phyloP scores from a whole-genome alignment of 2,888 invertebrate genomes.

The Nemurella pictetii region DNA sequence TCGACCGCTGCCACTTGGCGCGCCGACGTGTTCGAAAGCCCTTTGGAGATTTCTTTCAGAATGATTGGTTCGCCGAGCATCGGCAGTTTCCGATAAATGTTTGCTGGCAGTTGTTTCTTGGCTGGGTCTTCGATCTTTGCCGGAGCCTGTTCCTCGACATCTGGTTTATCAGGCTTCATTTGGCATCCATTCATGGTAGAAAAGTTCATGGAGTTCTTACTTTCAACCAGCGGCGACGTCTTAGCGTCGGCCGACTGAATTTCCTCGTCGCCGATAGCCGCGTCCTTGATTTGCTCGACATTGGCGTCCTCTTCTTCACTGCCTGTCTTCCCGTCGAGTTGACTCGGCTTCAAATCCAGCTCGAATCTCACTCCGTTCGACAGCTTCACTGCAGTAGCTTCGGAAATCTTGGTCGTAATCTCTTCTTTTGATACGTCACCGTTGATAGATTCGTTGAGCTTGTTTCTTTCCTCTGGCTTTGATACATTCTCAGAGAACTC shows the following conservation, averaged over 20 bases:
- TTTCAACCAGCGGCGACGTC: constrained; percentile 20
- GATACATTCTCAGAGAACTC: background rate
- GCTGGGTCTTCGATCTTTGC: background rate
- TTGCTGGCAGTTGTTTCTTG: constrained; percentile 6
- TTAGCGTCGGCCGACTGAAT: background rate
- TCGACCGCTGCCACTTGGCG: background rate
- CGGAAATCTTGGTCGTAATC: background rate
- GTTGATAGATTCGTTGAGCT: background rate
- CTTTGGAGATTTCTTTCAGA: background rate
- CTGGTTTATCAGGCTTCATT: background rate
- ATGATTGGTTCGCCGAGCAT: background rate
- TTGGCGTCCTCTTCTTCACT: background rate
- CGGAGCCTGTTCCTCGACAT: background rate
- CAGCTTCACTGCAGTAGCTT: background rate
- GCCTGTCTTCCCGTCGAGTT: background rate
- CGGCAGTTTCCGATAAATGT: constrained; percentile 10
- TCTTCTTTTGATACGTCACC: background rate
- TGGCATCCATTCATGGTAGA: background rate
- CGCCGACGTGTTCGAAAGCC: background rate
- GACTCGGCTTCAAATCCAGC: constrained; percentile 15
- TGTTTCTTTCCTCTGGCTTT: background rate
- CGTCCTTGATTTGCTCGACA: background rate
- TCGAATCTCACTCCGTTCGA: constrained; percentile 1
- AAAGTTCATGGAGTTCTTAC: constrained; percentile 21
- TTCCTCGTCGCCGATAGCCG: background rate